phyloP scores from a whole-genome alignment of 30 jellyfish, hydroid and myxozoan species.

The Aurelia coerulea region DNA sequence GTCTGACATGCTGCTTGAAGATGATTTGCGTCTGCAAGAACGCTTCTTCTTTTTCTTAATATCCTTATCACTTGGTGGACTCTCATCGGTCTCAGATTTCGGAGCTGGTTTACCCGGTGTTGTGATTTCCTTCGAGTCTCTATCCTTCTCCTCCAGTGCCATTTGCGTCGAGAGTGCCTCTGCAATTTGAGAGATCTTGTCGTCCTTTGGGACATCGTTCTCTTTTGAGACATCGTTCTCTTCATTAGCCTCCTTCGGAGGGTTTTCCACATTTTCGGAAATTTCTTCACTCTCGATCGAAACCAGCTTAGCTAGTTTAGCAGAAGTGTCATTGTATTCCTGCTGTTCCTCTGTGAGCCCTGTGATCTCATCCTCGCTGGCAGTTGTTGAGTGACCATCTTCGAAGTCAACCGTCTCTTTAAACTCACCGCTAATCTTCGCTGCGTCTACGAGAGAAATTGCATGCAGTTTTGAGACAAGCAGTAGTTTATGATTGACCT shows the following conservation, averaged over 20 bases:
- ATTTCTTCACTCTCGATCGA: conserved; percentile 46
- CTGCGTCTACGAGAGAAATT: conserved; percentile 4
- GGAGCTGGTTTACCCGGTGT: background rate
- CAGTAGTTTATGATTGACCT: too few relatives aligned
- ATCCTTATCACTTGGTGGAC: background rate
- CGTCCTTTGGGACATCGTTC: conserved; percentile 22
- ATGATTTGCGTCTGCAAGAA: background rate
- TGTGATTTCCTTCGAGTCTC: background rate
- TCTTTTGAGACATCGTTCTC: background rate
- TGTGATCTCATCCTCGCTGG: conserved; percentile 85
- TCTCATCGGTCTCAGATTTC: background rate
- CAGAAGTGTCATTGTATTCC: conserved; percentile 35
- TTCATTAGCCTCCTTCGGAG: background rate
- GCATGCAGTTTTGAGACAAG: background rate
- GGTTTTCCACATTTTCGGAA: conserved; percentile 25
- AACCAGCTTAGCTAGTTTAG: conserved; percentile 40
- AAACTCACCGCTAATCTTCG: conserved; percentile 36
- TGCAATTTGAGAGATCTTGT: conserved; percentile 23
- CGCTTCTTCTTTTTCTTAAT: too few relatives aligned
- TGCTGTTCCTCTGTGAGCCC: conserved; percentile 72
- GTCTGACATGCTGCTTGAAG: conserved; percentile 48
- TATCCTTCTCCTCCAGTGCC: background rate
- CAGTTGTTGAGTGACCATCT: conserved; percentile 80
- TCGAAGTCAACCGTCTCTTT: conserved; percentile 59
- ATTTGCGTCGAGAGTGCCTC: conserved; percentile 36